Evolutionary conservation across 2,113 vertebrate species (phyloP).

Genomic region (Mionectes macconnelli): DNA sequence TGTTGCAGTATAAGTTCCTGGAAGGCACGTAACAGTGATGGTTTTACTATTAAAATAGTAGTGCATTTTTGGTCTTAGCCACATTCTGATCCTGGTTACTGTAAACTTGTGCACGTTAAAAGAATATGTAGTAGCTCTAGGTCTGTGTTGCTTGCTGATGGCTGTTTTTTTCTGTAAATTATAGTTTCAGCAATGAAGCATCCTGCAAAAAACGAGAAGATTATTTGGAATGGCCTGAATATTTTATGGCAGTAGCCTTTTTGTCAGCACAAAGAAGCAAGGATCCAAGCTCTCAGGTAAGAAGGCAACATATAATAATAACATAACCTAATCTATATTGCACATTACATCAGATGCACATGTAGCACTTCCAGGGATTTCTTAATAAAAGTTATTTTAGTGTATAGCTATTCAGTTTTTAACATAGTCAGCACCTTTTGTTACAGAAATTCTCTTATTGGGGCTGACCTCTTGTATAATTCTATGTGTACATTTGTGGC

Average conservation of each 20-base stretch:
- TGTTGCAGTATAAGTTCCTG: background rate
- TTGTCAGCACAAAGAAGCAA: constrained; percentile 97
- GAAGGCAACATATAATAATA: background rate
- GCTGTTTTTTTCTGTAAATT: background rate
- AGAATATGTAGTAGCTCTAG: background rate
- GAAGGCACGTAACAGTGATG: background rate
- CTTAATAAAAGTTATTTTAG: constrained; percentile 17
- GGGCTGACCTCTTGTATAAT: background rate
- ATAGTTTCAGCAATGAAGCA: constrained; percentile 51
- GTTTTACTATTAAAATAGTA: constrained; percentile 16
- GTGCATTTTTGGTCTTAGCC: background rate
- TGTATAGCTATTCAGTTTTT: background rate
- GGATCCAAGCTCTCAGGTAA: constrained; percentile 94
- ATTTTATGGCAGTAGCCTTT: constrained; percentile 98
- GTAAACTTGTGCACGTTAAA: background rate
- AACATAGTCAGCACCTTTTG: background rate
- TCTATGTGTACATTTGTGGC: background rate
- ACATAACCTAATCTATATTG: background rate
- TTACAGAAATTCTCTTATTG: background rate
- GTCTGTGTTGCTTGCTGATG: background rate
- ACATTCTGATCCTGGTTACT: background rate
- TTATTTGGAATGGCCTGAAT: constrained; percentile 97
- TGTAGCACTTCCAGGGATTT: background rate
- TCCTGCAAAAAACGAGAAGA: constrained; percentile 85
- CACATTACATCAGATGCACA: background rate